Evolutionary conservation across 2,113 vertebrate genomes (phyloP).

Genomic region (Lophotis ruficrista): DNA sequence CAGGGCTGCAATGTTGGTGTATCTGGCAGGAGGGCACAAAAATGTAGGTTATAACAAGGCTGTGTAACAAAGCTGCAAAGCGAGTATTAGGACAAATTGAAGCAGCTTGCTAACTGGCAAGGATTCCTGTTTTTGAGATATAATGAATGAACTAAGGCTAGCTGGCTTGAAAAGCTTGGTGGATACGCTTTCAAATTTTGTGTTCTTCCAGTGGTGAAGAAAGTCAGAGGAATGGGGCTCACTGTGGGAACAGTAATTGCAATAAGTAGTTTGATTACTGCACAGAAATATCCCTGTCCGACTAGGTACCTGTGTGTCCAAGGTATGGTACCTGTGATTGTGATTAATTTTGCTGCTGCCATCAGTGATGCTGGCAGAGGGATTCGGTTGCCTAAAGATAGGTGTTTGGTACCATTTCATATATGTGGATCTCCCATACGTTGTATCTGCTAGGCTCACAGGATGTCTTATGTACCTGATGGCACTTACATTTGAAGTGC

Average conservation of each 20-base stretch:
- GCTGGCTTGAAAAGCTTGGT: not conserved
- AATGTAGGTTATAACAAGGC: not conserved
- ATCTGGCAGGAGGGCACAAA: not conserved
- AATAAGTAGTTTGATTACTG: not conserved
- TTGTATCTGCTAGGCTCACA: not conserved
- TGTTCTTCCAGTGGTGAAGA: not conserved
- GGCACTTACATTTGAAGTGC: not conserved
- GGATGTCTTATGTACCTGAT: not conserved
- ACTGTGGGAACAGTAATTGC: not conserved
- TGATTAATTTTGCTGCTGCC: not conserved
- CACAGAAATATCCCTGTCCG: not conserved
- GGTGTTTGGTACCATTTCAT: not conserved
- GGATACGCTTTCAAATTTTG: not conserved
- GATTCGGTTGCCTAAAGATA: not conserved
- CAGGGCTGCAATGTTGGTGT: too few relatives aligned
- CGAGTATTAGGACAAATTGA: not conserved
- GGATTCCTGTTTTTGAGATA: not conserved
- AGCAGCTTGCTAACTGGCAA: not conserved
- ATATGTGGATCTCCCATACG: not conserved
- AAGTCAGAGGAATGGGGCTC: not conserved
- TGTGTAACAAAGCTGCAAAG: not conserved
- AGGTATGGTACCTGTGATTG: not conserved
- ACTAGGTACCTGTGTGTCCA: not conserved
- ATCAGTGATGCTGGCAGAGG: not conserved
- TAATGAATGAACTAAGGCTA: not conserved